A percentile compares a stretch with the other conserved stretches of the same genome.
phyloP scores from a whole-genome alignment of 2,797 vertebrate genomes.

The Echeneis naucrates region DNA sequence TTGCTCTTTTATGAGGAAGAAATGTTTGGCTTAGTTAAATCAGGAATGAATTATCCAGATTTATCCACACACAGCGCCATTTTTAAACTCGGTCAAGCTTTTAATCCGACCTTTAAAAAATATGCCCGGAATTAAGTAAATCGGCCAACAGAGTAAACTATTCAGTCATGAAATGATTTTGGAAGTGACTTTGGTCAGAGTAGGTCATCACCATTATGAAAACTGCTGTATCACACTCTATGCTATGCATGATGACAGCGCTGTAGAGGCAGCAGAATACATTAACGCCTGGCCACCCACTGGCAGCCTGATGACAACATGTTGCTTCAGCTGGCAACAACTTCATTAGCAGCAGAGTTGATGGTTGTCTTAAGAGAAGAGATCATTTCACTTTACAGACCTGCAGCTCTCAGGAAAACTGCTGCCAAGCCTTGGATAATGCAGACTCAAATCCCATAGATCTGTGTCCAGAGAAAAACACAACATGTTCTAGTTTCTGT shows the following conservation, averaged over 20 bases:
- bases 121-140: not conserved
- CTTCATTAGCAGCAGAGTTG: slow-evolving; percentile 69
- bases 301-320: slow-evolving; percentile 50
- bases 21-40: slow-evolving; percentile 2
- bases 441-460: slow-evolving; percentile 29
- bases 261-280: slow-evolving; percentile 37
- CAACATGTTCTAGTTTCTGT: slow-evolving; percentile 4
- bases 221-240: slow-evolving; percentile 39
- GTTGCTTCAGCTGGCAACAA: slow-evolving; percentile 40
- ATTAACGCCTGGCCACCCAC: slow-evolving; percentile 42
- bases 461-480: slow-evolving; percentile 25
- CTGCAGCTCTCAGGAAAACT: slow-evolving; percentile 15
- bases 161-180: slow-evolving; percentile 2
- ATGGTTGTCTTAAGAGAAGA: slow-evolving; percentile 55
- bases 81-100: no score
- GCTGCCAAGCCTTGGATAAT: slow-evolving; percentile 18
- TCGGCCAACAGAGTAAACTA: not conserved
- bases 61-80: not conserved
- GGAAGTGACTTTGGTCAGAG: slow-evolving; percentile 27
- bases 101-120: not conserved
- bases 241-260: slow-evolving; percentile 27
- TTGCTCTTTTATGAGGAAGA: not conserved
- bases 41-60: slow-evolving; percentile 11
- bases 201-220: slow-evolving; percentile 20
- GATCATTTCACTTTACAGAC: slow-evolving; percentile 44